phyloP scores from a whole-genome alignment of 2,888 invertebrate species.

The Conchocele bisecta region DNA sequence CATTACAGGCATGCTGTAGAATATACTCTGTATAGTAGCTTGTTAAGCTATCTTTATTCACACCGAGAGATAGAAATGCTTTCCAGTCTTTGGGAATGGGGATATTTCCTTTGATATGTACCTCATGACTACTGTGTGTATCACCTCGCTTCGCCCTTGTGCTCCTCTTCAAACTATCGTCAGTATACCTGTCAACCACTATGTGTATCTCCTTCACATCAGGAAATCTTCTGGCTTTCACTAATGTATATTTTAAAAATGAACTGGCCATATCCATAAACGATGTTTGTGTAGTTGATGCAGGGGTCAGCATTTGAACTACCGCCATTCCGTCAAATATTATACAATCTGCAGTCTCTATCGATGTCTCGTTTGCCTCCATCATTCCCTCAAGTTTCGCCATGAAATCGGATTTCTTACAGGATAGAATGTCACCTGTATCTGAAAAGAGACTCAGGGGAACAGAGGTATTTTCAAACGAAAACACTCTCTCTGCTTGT shows the following conservation, averaged over 20 bases:
- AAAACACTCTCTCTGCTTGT: constrained; percentile 3
- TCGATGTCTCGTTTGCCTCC: not conserved
- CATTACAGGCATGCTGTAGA: not conserved
- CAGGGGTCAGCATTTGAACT: not conserved
- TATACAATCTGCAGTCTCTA: not conserved
- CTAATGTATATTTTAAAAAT: not conserved
- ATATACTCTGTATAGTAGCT: constrained; percentile 6
- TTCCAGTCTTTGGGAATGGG: constrained; percentile 9
- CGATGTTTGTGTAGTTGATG: not conserved
- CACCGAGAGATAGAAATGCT: not conserved
- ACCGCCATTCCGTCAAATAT: not conserved
- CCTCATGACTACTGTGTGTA: not conserved
- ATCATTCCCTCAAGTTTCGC: not conserved
- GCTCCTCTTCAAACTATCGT: not conserved
- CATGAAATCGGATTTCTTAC: not conserved
- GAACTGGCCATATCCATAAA: not conserved
- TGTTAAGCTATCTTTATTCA: constrained; percentile 2
- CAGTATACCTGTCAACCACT: constrained; percentile 5
- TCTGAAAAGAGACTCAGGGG: constrained; percentile 5
- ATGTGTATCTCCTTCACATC: not conserved
- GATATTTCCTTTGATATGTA: not conserved
- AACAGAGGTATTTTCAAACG: constrained; percentile 6
- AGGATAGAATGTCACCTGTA: not conserved
- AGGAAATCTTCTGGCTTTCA: not conserved
- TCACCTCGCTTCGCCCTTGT: constrained; percentile 8